Evolutionary conservation across 2,888 invertebrate species (phyloP), one percentile per base, ranked within the genome.

Genomic region (Crematogaster levior): DNA sequence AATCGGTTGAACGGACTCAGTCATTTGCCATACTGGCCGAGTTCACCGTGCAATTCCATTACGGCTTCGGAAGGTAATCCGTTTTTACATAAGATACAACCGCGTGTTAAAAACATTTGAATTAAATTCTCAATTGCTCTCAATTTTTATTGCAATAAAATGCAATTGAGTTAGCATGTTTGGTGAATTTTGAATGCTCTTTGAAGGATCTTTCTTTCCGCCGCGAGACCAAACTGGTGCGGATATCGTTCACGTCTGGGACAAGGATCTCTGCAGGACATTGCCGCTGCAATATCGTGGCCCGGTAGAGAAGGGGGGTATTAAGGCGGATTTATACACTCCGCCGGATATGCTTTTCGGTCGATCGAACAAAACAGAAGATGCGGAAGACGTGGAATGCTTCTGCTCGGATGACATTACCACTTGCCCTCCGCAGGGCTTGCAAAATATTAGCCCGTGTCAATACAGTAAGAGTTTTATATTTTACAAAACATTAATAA

Each of bases 381-480:
- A 95, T 96, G 7, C 2, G 3, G 95, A 96, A 0, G 94, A 96
- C 48, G n/a, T n/a, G n/a, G 96, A 96, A 88, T 98, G 98, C 90
- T 97, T 96, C 92, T 97, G 97, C 91, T 96, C 96, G 12, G 96
- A 96, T 1, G 96, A 96, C 82, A 95, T 95, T 68, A 95, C 95
- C 40, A 96, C 95, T 79, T 97, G 97, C 88, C 96, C 98, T 0
- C 96, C 96, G 0, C 95, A 96, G 84, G 98, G 98, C 0, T 94
- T 98, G 40, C 98, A 98, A 94, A 97, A 97, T 91, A 98, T 98
- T 86, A 97, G 97, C 89, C 97, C 98, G 0, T 98, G 98, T 90
- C 98, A 98, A 94, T 98, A 96, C 92, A 97, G 98, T 97, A 93
- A 95, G 96, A 93, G 40, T 66, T n/a, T 48, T 9, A 10, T 30